Evolutionary conservation across 2,888 invertebrate genomes (phyloP).

Genomic region (Megamerina dolium): DNA sequence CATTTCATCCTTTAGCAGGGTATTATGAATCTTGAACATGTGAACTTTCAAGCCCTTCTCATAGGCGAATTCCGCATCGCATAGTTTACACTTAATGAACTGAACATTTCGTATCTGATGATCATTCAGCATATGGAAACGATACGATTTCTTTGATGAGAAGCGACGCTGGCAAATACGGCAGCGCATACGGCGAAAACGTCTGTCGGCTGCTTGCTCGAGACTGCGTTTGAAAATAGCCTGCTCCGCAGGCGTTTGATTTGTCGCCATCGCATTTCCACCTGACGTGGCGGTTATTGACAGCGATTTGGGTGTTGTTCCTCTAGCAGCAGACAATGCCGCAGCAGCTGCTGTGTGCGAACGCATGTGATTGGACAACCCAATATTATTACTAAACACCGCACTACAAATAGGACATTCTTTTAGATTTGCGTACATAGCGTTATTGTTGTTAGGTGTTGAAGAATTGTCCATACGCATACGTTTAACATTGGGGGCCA

Average conservation of each 20-base stretch:
- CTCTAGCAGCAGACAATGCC: conserved; percentile 23
- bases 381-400: conserved; percentile 45
- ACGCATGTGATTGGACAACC: conserved; percentile 48
- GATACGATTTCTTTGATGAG: conserved; percentile 47
- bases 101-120: conserved; percentile 48
- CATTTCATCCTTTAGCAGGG: conserved; percentile 42
- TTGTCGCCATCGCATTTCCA: conserved; percentile 5
- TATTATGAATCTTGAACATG: conserved; percentile 47
- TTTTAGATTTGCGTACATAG: conserved; percentile 29
- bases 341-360: conserved; percentile 40
- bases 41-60: conserved; percentile 49
- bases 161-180: conserved; percentile 48
- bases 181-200: conserved; percentile 47
- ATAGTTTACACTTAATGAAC: conserved; percentile 47
- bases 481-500: conserved; percentile 18
- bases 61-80: conserved; percentile 49
- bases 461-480: conserved; percentile 5
- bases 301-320: conserved; percentile 29
- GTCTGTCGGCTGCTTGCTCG: conserved; percentile 41
- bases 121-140: conserved; percentile 48
- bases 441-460: conserved; percentile 13
- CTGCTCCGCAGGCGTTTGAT: conserved; percentile 25
- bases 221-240: conserved; percentile 39
- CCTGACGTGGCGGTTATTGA: conserved; percentile 31
- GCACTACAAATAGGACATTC: conserved; percentile 47